Evolutionary conservation across 2,113 vertebrate species (phyloP), one percentile per base, ranked within the genome.

Genomic region (Circaetus cinerascens): DNA sequence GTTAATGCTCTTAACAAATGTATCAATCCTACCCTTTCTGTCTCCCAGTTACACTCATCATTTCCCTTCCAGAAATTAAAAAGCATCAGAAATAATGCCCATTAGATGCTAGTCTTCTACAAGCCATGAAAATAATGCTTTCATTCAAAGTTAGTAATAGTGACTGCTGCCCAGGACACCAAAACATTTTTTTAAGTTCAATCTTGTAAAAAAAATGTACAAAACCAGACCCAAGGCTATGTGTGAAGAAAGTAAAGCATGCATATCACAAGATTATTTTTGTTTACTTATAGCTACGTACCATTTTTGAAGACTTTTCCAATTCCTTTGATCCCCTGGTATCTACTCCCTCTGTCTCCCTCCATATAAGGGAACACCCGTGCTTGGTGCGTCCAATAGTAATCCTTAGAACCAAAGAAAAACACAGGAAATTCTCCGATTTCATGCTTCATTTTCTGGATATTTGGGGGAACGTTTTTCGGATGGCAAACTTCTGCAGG

Each of bases 381-480:
- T 10, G 99, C 99, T 98, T 99, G 99, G 96, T 99, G 99, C 0
- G 99, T 99, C 99, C 99, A 99, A 96, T 99, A 99, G 97, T 99
- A 99, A 98, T 99, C 99, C 97, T 99, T 99, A 88, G 99, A 99
- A 90, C 99, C 99, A 91, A 99, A 99, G 98, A 99, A 99, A 98
- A 99, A 99, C 79, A 99, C 99, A 3, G 99, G 99, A 96, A 99
- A 99, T 98, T 99, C 99, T 95, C 99, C 99, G 13, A 99, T 99
- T 98, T 99, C 98, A 62, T 99, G 99, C 63, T 99, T 99, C 98
- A 99, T 99, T 98, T 99, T 99, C 98, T 99, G 99, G 98, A 99
- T 99, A 98, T 99, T 99, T 96, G 99, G 99, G 92, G 99, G 99
- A 81, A 99, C 98, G 94, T 98, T 99, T 96, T 99, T 99, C 15